Evolutionary conservation across 2,797 vertebrate species (phyloP), one percentile per base, ranked within the genome.

Genomic region (Euphonia xanthogaster): DNA sequence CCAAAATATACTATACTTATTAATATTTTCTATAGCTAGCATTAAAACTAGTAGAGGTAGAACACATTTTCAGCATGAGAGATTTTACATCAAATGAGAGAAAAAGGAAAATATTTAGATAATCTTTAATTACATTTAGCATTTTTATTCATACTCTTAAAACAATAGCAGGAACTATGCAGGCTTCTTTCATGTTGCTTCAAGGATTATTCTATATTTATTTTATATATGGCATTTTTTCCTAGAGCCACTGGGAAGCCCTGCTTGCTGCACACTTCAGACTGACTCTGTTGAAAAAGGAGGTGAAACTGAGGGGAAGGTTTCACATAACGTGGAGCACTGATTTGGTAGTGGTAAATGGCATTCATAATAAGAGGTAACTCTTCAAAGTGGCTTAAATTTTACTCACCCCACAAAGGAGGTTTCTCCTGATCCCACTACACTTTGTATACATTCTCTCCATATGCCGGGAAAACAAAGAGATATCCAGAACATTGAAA

Each of bases 61-160:
- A 93, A 89, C 39, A 74, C 42, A 86, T 91, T 97, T 90, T 90
- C 53, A 66, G 71, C 63, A 80, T 78, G 54, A 57, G n/a, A 95
- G 47, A 16, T 88, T 97, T 96, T 70, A 94, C 71, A 90, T 82
- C 65, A 91, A 96, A 91, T 12, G 90, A 77, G 63, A 86, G 88
- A 62, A 86, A 93, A 91, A 31, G 3, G 14, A 78, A 87, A 90
- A 94, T 91, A 22, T 90, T 95, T 87, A 73, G 28, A 60, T 85
- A 87, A 72, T 67, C 24, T 85, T 90, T 94, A 84, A 84, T 73
- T 88, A 57, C 61, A 45, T 15, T 73, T 27, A 84, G 51, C 24
- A 61, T 75, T 89, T 45, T 27, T 24, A 87, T 65, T 80, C 73
- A 51, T 37, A 63, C 25, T 68, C 53, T 88, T 85, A 84, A 85